Conservation (phyloP, 2,797 vertebrate species). For the Acanthurus lineatus region DNA sequence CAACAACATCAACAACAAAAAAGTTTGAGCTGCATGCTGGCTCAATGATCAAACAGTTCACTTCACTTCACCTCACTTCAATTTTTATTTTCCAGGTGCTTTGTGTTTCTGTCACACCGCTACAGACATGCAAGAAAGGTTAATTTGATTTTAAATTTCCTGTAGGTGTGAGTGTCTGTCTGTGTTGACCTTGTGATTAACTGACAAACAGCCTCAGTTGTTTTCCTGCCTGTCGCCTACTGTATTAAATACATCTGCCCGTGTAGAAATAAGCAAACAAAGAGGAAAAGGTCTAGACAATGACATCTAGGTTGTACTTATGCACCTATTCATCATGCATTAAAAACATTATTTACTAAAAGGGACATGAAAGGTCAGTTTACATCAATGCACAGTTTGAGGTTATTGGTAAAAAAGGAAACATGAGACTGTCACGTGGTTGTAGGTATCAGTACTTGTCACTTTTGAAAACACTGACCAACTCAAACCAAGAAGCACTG, state of each 20-base stretch:
- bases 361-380: no score
- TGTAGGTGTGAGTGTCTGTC: background rate
- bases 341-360: no score
- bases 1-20: no score
- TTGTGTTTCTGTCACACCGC: no score
- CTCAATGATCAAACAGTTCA: background rate
- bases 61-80: background rate
- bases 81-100: background rate
- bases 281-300: background rate
- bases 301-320: no score
- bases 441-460: background rate
- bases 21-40: background rate
- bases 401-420: background rate
- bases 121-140: no score
- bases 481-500: background rate
- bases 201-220: background rate
- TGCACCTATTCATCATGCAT: no score
- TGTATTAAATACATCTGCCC: no score
- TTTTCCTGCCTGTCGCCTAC: background rate
- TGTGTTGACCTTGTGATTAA: constrained; percentile 2
- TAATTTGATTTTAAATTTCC: no score
- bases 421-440: background rate
- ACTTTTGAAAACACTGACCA: background rate
- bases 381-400: background rate
- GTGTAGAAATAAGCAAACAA: background rate